Percentiles rank a stretch among this genome's conserved stretches.
Conservation (phyloP, 2,797 vertebrate genomes). For the Xiphophorus birchmanni region DNA sequence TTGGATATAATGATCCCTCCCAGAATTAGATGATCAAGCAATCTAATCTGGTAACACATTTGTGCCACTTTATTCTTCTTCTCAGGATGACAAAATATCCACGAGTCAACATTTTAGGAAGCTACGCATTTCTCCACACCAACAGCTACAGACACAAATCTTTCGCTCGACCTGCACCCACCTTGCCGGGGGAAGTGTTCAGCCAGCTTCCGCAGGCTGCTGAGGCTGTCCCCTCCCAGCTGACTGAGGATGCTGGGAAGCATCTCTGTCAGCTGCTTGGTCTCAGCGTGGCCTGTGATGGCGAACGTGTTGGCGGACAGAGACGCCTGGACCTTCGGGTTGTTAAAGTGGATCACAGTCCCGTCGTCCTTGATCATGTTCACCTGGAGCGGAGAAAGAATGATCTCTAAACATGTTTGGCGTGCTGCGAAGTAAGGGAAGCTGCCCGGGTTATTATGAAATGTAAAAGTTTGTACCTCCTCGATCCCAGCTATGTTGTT, state of each 20-base stretch:
- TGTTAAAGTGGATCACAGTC: slow-evolving; percentile 99
- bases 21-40: neutral
- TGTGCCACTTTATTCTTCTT: neutral
- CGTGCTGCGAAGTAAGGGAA: neutral
- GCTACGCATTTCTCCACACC: neutral
- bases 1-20: neutral
- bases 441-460: neutral
- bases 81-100: neutral
- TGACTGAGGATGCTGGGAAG: slow-evolving; percentile 98
- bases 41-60: neutral
- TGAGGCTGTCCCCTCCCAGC: slow-evolving; percentile 96
- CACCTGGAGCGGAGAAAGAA: slow-evolving; percentile 80
- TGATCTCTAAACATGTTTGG: neutral
- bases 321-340: slow-evolving; percentile 98
- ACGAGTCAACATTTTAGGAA: neutral
- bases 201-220: slow-evolving; percentile 96
- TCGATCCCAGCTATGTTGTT: slow-evolving; percentile 99
- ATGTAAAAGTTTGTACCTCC: slow-evolving; percentile 74
- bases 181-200: slow-evolving; percentile 98
- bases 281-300: slow-evolving; percentile 96
- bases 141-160: neutral
- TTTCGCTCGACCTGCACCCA: slow-evolving; percentile 53
- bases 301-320: slow-evolving; percentile 98
- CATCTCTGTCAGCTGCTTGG: slow-evolving; percentile 99
- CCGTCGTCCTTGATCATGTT: slow-evolving; percentile 99